Evolutionary conservation across 2,113 vertebrate genomes (phyloP).

Genomic region (Petaurus breviceps): DNA sequence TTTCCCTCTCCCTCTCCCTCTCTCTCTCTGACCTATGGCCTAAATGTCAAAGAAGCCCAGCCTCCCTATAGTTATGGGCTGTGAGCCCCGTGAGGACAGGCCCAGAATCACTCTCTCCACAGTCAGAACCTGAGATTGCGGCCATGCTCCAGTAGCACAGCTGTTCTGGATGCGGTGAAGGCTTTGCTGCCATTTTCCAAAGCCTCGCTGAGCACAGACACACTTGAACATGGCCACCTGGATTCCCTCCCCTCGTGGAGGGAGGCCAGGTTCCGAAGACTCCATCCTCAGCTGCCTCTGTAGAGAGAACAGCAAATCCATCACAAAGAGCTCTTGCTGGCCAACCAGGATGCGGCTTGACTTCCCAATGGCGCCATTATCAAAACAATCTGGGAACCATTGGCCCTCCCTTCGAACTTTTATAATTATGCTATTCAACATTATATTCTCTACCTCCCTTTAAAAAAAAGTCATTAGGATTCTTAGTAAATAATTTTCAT

Average conservation of each 20-base stretch:
- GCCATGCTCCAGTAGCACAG: slow-evolving; percentile 37
- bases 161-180: slow-evolving; percentile 35
- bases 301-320: neutral
- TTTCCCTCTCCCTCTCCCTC: neutral
- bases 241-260: slow-evolving; percentile 25
- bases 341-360: neutral
- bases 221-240: slow-evolving; percentile 38
- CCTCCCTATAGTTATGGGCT: neutral
- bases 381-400: neutral
- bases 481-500: slow-evolving; percentile 59
- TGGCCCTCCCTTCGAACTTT: neutral
- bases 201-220: slow-evolving; percentile 17
- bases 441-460: slow-evolving; percentile 64
- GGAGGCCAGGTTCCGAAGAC: slow-evolving; percentile 30
- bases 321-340: neutral
- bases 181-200: slow-evolving; percentile 37
- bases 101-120: neutral
- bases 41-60: neutral
- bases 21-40: neutral
- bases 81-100: neutral
- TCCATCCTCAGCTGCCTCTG: neutral
- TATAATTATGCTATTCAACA: slow-evolving; percentile 44
- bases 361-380: slow-evolving; percentile 13
- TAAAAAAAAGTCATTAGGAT: slow-evolving; percentile 62
- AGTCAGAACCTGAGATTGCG: neutral